Evolutionary conservation across 2,797 vertebrate genomes (phyloP), one percentile per base, ranked within the genome.

Genomic region (Danio kyathit): DNA sequence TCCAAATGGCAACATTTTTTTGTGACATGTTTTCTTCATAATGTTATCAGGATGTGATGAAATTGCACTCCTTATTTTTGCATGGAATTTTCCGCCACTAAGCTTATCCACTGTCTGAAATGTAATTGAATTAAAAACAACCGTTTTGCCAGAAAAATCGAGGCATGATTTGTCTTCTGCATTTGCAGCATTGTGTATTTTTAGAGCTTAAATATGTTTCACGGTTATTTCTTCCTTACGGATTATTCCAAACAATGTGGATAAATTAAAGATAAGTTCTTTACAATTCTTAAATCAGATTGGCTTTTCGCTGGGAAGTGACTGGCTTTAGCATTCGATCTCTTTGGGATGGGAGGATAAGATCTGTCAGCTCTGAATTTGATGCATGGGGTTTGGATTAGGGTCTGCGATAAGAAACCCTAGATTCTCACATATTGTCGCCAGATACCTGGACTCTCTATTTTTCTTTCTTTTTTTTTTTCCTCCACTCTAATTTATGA

Each of bases 361-460:
- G 8, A 19, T 65, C 17, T 65, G 74, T 65, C 40, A 56, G 9
- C 66, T 71, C 54, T 51, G 44, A 16, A 29, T 79, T 52, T 79
- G 46, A 71, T 79, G 38, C 44, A 71, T 79, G 46, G 57, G 29
- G 13, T 38, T 63, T 71, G 66, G 56, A 71, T 61, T 71, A 63
- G 17, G 46, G 69, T 19, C 12, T 46, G 5, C 11, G 16, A 69
- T 78, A 77, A 77, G 63, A 75, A 75, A 66, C 40, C 43, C 17
- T 56, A 8, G 17, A 0, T 43, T 76, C 40, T 66, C 13, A 29
- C 49, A 76, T 65, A 54, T 54, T 76, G 38, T 76, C 64, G 21
- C 63, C 74, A 57, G 75, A 46, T 43, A 67, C 19, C 63, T 77
- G 14, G 10, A 57, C 65, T 60, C 17, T 49, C 5, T 59, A 3